Evolutionary conservation across 2,113 vertebrate genomes (phyloP).

Genomic region (Charadrius vociferus): DNA sequence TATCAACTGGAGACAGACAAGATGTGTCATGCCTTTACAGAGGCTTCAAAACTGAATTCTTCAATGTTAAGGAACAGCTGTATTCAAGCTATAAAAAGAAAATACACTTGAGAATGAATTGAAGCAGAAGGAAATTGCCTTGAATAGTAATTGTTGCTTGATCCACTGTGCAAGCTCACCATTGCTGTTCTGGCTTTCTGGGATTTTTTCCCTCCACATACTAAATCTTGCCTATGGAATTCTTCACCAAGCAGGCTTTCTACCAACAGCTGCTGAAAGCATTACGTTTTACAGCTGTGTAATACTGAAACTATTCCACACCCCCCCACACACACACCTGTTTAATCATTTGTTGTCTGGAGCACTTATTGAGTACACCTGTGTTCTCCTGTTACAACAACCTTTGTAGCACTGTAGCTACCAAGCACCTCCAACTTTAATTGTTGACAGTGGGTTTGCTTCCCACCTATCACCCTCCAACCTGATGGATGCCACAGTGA

Average conservation of each 20-base stretch:
- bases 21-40: neutral
- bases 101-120: neutral
- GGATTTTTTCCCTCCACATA: neutral
- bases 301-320: neutral
- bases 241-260: neutral
- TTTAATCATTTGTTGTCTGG: neutral
- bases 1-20: neutral
- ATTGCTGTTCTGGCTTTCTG: neutral
- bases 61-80: neutral
- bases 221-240: neutral
- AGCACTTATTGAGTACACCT: neutral
- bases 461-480: neutral
- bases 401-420: neutral
- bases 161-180: neutral
- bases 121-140: neutral
- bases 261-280: neutral
- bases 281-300: neutral
- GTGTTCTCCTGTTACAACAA: neutral
- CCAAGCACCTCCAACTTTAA: neutral
- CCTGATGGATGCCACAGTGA: neutral
- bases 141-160: neutral
- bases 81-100: neutral
- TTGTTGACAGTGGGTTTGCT: neutral
- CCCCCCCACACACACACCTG: neutral
- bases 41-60: neutral